Percentiles rank a stretch among this genome's conserved stretches.
These are phyloP conservation scores for Heteropelma amictum DNA, from an alignment of 2,888 invertebrate species.

Conservation along the genomic window DNA sequence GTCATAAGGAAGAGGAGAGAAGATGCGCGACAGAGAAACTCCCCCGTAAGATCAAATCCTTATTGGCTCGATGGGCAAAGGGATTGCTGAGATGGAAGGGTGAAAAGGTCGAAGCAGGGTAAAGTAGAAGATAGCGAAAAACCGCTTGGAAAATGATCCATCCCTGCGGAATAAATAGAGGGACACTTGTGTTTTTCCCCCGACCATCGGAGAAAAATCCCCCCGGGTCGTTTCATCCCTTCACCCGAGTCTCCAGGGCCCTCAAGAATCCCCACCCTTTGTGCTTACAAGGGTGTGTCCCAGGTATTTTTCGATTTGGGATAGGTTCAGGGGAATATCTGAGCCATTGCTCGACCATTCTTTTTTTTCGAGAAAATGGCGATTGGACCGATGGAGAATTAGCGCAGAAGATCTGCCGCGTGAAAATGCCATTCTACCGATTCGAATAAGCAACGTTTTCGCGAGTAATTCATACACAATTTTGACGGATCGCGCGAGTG, in stretches of 20 bases:
- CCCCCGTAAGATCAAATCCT: conserved; percentile 29
- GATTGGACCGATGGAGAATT: too few species aligned
- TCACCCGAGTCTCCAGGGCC: conserved; percentile 8
- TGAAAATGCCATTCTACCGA: too few species aligned
- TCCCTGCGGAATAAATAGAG: not conserved
- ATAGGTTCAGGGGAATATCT: conserved; percentile 66
- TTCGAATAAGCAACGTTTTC: too few species aligned
- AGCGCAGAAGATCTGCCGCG: too few species aligned
- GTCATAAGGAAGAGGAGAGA: conserved; percentile 55
- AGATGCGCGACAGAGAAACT: conserved; percentile 30
- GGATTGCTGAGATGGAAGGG: conserved; percentile 46
- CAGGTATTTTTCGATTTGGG: conserved; percentile 73
- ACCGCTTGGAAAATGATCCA: conserved; percentile 9
- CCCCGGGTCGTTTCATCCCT: conserved; percentile 52
- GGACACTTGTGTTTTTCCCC: conserved; percentile 36
- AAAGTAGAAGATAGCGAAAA: conserved; percentile 28
- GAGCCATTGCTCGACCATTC: not conserved
- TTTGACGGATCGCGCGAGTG: too few species aligned
- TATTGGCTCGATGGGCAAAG: conserved; percentile 28
- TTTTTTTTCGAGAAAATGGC: not conserved
- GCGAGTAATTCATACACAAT: too few species aligned
- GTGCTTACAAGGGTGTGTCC: conserved; percentile 72
- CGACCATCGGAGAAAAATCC: conserved; percentile 27
- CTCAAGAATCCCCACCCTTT: conserved; percentile 63
- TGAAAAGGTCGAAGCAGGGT: conserved; percentile 37